Conservation (phyloP, 2,113 vertebrate genomes). For the Nipponia nippon region DNA sequence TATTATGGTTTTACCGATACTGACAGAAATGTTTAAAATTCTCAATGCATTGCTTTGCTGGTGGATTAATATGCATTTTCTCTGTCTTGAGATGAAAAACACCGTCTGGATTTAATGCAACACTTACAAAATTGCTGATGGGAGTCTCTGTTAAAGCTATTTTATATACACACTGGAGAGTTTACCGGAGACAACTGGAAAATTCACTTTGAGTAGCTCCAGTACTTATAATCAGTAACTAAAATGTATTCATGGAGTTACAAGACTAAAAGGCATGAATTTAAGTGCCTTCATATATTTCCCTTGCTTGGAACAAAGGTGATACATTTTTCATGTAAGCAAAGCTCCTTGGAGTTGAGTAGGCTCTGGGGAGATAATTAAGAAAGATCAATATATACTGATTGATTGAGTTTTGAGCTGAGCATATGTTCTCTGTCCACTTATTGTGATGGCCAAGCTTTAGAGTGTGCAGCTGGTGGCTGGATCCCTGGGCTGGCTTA, state of each 20-base stretch:
- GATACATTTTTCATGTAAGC: conserved; percentile 17
- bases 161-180: neutral
- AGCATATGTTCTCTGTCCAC: neutral
- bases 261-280: neutral
- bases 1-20: neutral
- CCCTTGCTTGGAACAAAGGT: conserved; percentile 1
- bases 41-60: neutral
- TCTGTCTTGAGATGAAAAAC: neutral
- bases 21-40: neutral
- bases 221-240: neutral
- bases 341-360: neutral
- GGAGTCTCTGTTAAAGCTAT: neutral
- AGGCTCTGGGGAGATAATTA: conserved; percentile 30
- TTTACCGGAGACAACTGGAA: neutral
- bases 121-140: neutral
- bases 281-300: neutral
- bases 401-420: conserved; percentile 31
- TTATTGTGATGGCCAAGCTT: neutral
- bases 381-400: neutral
- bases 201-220: neutral
- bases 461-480: neutral
- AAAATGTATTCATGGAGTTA: neutral
- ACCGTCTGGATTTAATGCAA: neutral
- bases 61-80: neutral
- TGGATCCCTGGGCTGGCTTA: neutral